A percentile compares a stretch with the other conserved stretches of the same genome.
Evolutionary conservation across 2,888 invertebrate species (phyloP).

Genomic region (Drosophila emarginata): DNA sequence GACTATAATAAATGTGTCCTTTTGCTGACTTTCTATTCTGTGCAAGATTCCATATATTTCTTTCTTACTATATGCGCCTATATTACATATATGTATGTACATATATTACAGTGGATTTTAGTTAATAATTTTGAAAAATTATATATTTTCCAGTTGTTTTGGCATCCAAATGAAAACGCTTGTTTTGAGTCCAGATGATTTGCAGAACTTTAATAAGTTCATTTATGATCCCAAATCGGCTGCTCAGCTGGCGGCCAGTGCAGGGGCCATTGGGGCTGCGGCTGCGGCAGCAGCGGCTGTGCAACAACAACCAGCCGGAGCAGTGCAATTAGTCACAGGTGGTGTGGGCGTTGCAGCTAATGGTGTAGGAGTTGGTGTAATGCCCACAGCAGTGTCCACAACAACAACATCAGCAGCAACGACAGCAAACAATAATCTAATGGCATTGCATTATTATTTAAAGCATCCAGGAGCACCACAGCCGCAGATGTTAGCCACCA

Average conservation of each 20-base stretch:
- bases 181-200: constrained; percentile 77
- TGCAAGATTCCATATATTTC: too few relatives aligned
- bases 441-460: constrained; percentile 80
- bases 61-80: too few relatives aligned
- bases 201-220: constrained; percentile 79
- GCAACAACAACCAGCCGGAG: constrained; percentile 46
- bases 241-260: constrained; percentile 69
- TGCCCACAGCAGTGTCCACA: constrained; percentile 26
- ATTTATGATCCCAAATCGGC: constrained; percentile 76
- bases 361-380: constrained; percentile 35
- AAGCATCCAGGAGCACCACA: constrained; percentile 74
- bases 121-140: neutral
- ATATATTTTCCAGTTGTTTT: neutral
- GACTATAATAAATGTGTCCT: too few relatives aligned
- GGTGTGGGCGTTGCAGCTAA: constrained; percentile 33
- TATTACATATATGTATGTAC: too few relatives aligned
- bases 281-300: constrained; percentile 49
- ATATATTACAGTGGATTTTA: too few relatives aligned
- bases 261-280: constrained; percentile 67
- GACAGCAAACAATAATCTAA: constrained; percentile 69
- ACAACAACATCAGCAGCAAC: neutral
- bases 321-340: constrained; percentile 52
- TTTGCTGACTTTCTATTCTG: too few relatives aligned
- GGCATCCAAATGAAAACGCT: constrained; percentile 77
- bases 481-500: constrained; percentile 41